A percentile compares a stretch with the other conserved stretches of the same genome.
These are phyloP conservation scores for Homarus americanus DNA, from an alignment of 1,140 invertebrate species.

Conservation along the genomic window DNA sequence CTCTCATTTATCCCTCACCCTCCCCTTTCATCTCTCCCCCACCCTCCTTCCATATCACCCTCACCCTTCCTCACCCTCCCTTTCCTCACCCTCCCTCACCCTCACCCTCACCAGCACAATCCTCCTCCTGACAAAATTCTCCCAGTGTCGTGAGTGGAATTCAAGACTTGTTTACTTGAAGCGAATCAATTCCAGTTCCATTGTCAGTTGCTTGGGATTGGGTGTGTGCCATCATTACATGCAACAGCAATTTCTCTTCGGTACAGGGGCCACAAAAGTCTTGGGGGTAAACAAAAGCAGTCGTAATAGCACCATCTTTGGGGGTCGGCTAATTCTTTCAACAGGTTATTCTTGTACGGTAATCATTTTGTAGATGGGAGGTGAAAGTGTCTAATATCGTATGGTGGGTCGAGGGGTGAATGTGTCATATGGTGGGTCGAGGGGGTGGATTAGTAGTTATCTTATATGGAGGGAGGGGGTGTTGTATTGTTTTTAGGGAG, in stretches of 20 bases:
- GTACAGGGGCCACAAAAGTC: not conserved
- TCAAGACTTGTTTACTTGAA: constrained; percentile 41
- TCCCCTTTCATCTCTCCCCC: not conserved
- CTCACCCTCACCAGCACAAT: not conserved
- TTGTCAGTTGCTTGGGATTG: constrained; percentile 26
- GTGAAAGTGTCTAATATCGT: no score
- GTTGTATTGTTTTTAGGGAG: no score
- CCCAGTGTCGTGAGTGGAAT: constrained; percentile 46
- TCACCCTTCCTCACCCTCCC: not conserved
- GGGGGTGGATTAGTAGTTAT: no score
- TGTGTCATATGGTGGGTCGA: no score
- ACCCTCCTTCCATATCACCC: not conserved
- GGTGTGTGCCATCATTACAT: constrained; percentile 10
- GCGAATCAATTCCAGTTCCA: constrained; percentile 40
- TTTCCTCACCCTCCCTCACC: not conserved
- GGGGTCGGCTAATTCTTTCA: not conserved
- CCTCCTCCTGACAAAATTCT: constrained; percentile 16
- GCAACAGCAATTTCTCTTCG: constrained; percentile 2
- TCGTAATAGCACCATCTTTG: not conserved
- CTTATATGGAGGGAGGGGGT: no score
- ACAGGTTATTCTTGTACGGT: no score
- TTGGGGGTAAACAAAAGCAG: not conserved
- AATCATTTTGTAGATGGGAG: no score
- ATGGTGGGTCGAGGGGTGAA: no score
- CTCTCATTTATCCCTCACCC: not conserved